Evolutionary conservation across 1,140 invertebrate genomes (phyloP), one percentile per base, ranked within the genome.

Genomic region (Glossosoma conforme): DNA sequence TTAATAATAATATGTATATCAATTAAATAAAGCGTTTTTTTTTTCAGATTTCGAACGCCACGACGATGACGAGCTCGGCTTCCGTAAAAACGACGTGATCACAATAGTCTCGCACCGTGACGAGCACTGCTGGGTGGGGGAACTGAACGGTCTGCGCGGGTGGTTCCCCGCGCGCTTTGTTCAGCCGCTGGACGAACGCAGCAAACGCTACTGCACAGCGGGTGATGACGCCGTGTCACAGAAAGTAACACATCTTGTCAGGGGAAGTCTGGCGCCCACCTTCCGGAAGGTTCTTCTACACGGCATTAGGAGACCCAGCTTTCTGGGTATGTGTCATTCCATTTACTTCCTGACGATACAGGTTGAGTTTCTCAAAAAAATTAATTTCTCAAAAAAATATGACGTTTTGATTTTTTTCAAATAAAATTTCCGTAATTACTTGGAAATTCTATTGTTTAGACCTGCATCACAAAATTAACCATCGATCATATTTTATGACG

Each of bases 151-250:
- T 2, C 69, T 97, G 22, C 77, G 92, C 67, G 97, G 97, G 28
- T 99, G 97, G 97, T 99, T 99, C 77, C 97, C 97, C 14, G 96
- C 97, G 4, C 93, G 97, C 74, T 98, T 97, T 80, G 96, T 98
- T 0, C 89, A 96, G 66, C 72, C 98, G 42, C 76, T 99, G 15
- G 97, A 99, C 74, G 97, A 99, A 71, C 79, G 97, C 61, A 97
- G 94, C 66, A 96, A 95, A 63, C 82, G 93, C 62, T 99, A 99
- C 69, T 93, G 90, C 19, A 85, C 87, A 56, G 95, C 93, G 36
- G 97, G 97, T 2, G 97, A 99, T 75, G 97, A 99, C 74, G 86
- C 89, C 14, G 90, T 99, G 0, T 94, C 90, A 33, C 93, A 98
- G 75, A 87, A 87, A 30, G 91, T 98, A 18, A 97, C 95, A 1